Percentiles rank a stretch among this genome's conserved stretches.
These are phyloP conservation scores for Lepus oiostolus DNA, from an alignment of 2,797 vertebrate species.

Conservation along the genomic window DNA sequence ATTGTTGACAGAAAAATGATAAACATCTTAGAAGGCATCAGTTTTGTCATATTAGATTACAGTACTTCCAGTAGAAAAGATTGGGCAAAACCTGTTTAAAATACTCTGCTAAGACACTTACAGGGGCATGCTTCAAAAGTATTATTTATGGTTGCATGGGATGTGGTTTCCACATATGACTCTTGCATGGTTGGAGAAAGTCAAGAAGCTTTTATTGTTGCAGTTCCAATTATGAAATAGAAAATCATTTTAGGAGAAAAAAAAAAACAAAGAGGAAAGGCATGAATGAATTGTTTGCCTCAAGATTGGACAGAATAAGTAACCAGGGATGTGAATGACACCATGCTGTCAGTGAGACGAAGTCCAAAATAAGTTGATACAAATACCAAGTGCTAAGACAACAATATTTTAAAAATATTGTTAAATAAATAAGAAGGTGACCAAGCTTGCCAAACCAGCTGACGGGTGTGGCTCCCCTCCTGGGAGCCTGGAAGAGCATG, in stretches of 20 bases:
- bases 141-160: not conserved
- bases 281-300: not conserved
- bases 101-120: not conserved
- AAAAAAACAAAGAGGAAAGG: constrained; percentile 16
- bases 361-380: not conserved
- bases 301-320: not conserved
- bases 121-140: not conserved
- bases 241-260: constrained; percentile 1
- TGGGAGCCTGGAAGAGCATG: too few species aligned
- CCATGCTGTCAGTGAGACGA: not conserved
- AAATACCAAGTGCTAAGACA: not conserved
- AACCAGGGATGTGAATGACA: not conserved
- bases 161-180: not conserved
- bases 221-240: not conserved
- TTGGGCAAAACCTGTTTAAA: not conserved
- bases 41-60: not conserved
- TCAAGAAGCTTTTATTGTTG: not conserved
- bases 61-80: not conserved
- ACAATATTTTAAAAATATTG: not conserved
- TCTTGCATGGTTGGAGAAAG: not conserved
- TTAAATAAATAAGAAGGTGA: constrained; percentile 45
- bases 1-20: constrained; percentile 1
- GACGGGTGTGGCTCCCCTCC: too few species aligned
- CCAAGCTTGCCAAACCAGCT: too few species aligned
- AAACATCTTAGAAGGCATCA: constrained; percentile 6